phyloP scores from a whole-genome alignment of 1,140 invertebrate species.

The Drosophila watanabei region DNA sequence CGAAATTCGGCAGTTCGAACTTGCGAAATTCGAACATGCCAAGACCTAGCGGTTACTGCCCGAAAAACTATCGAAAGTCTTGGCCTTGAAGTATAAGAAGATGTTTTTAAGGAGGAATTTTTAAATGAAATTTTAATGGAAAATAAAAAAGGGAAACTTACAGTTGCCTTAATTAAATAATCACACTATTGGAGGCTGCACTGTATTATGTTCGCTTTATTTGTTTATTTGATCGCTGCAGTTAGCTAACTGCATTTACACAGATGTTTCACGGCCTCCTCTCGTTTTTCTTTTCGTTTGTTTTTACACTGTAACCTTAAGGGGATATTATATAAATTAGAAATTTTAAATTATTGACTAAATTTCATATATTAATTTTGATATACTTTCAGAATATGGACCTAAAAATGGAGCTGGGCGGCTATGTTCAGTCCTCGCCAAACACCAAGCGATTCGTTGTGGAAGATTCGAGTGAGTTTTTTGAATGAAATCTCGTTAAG shows the following conservation, averaged over 20 bases:
- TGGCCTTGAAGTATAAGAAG: not conserved
- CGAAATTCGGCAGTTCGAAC: constrained; percentile 1
- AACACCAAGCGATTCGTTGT: constrained; percentile 77
- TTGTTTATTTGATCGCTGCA: constrained; percentile 29
- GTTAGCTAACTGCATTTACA: constrained; percentile 56
- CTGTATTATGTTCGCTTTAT: constrained; percentile 22
- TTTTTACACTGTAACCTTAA: not conserved
- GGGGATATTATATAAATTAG: not conserved
- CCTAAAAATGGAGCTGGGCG: constrained; percentile 57
- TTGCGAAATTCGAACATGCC: constrained; percentile 23
- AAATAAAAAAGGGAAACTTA: no score
- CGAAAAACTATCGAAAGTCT: not conserved
- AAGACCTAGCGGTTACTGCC: not conserved
- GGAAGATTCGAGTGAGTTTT: constrained; percentile 79
- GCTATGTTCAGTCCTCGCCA: constrained; percentile 59
- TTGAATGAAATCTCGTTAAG: not conserved
- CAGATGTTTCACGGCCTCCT: constrained; percentile 57
- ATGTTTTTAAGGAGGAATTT: not conserved
- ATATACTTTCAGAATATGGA: constrained; percentile 35
- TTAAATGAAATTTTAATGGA: not conserved
- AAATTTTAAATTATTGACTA: no score
- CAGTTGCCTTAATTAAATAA: no score
- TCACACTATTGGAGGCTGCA: not conserved
- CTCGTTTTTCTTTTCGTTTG: constrained; percentile 18
- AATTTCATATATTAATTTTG: not conserved